Conservation (phyloP, 2,113 vertebrate genomes). For the mouse (Mus musculus) region GRCm39 chrX:11878501-11879000, state of each 20-base stretch:
- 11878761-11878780: background rate
- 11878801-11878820: conserved; percentile 24
- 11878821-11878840: background rate
- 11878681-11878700: too few relatives aligned
- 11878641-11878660: too few relatives aligned
- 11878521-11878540: too few relatives aligned
- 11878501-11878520: too few relatives aligned
- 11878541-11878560: too few relatives aligned
- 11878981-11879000: background rate
- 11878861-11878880: background rate
- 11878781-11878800: background rate
- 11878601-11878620: too few relatives aligned
- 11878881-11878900: background rate
- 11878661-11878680: too few relatives aligned
- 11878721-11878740: background rate
- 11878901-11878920: conserved; percentile 33
- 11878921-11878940: conserved; percentile 53
- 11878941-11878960: background rate
- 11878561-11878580: too few relatives aligned
- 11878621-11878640: too few relatives aligned
- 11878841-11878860: background rate
- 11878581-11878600: too few relatives aligned
- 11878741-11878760: conserved; percentile 43
- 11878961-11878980: background rate
- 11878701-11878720: too few relatives aligned